A percentile compares a stretch with the other conserved stretches of the same genome.
These are phyloP conservation scores for Lucilia cuprina DNA, from an alignment of 1,140 invertebrate species.

Conservation along the genomic window DNA sequence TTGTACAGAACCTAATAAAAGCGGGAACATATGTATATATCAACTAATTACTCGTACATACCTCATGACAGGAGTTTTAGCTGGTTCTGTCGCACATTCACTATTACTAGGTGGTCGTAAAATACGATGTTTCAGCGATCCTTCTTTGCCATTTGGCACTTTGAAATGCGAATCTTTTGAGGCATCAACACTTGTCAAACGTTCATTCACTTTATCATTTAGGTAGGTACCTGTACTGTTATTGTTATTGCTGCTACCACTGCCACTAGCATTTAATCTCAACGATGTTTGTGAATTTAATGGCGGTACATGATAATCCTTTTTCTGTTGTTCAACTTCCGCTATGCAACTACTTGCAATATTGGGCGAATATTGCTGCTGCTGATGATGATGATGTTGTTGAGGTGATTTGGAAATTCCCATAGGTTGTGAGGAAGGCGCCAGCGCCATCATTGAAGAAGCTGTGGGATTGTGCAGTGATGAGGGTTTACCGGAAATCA, in stretches of 20 bases:
- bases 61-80: slow-evolving; percentile 34
- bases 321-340: background rate
- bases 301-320: background rate
- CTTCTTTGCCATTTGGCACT: slow-evolving; percentile 64
- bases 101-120: slow-evolving; percentile 53
- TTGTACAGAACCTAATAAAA: too few relatives aligned
- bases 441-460: background rate
- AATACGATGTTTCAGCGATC: slow-evolving; percentile 64
- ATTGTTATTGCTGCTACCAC: background rate
- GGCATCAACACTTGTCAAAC: background rate
- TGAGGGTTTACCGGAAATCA: background rate
- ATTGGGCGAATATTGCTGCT: background rate
- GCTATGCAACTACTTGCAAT: too few relatives aligned
- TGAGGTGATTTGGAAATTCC: background rate
- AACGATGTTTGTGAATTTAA: background rate
- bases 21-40: too few relatives aligned
- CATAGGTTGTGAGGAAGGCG: slow-evolving; percentile 11
- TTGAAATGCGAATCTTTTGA: slow-evolving; percentile 51
- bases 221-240: slow-evolving; percentile 34
- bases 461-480: background rate
- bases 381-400: background rate
- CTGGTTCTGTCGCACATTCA: background rate
- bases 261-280: background rate
- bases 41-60: background rate
- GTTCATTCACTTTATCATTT: slow-evolving; percentile 37